Percentiles rank a stretch among this genome's conserved stretches.
Evolutionary conservation across 1,140 invertebrate species (phyloP).

Genomic region (Trinorchestia longiramus): DNA sequence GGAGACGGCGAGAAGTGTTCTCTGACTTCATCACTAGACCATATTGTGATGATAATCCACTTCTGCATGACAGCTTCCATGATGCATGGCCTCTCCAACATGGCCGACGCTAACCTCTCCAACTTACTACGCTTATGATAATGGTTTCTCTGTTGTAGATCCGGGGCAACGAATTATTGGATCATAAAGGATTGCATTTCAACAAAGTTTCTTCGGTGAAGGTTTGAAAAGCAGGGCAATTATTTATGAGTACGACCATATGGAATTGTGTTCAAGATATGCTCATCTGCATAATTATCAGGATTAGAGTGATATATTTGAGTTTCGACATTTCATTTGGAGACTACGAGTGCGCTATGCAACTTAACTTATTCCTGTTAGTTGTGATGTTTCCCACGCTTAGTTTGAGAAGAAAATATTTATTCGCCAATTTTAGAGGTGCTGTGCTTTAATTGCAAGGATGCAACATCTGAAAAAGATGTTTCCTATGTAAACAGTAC

Average conservation of each 20-base stretch:
- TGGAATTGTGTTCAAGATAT: not conserved
- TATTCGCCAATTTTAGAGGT: not conserved
- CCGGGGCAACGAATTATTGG: not conserved
- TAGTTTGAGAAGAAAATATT: not conserved
- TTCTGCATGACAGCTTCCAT: constrained; percentile 1
- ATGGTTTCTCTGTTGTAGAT: not conserved
- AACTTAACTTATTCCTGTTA: not conserved
- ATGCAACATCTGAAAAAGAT: not conserved
- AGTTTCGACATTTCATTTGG: not conserved
- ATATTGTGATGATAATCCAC: constrained; percentile 34
- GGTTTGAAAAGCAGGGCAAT: not conserved
- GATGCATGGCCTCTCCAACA: constrained; percentile 46
- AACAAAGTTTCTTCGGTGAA: not conserved
- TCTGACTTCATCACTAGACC: constrained; percentile 31
- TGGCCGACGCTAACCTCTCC: constrained; percentile 7
- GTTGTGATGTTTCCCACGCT: not conserved
- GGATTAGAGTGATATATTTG: not conserved
- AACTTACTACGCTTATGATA: not conserved
- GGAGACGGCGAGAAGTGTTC: constrained; percentile 12
- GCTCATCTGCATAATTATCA: not conserved
- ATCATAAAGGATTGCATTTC: not conserved
- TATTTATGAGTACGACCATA: not conserved
- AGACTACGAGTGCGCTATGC: not conserved
- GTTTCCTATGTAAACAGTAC: not conserved
- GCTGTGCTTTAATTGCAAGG: not conserved